These are phyloP conservation scores for Cerastis rubricosa DNA, from an alignment of 2,888 invertebrate genomes.

Conservation along the genomic window DNA sequence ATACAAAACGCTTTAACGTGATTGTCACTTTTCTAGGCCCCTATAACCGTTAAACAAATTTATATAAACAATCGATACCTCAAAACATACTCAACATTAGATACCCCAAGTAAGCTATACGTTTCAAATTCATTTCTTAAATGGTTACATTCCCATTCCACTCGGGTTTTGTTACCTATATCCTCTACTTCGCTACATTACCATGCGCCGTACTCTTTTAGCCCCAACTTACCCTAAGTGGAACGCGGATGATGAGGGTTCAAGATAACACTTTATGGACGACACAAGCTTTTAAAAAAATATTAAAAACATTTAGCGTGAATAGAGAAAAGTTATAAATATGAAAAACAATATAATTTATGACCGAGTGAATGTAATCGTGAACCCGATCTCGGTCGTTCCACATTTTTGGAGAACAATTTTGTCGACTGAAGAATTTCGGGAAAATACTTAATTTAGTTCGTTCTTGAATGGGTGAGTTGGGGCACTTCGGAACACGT, in stretches of 20 bases:
- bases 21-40: not conserved
- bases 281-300: constrained; percentile 66
- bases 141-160: constrained; percentile 41
- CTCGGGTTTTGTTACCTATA: constrained; percentile 58
- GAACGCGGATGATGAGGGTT: constrained; percentile 66
- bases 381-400: constrained; percentile 57
- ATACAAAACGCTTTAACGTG: not conserved
- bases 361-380: constrained; percentile 56
- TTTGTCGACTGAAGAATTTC: constrained; percentile 48
- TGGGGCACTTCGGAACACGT: constrained; percentile 9
- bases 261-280: constrained; percentile 61
- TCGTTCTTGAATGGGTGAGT: constrained; percentile 29
- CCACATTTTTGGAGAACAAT: constrained; percentile 54
- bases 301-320: constrained; percentile 64
- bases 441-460: constrained; percentile 40
- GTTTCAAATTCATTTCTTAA: constrained; percentile 53
- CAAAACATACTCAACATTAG: not conserved
- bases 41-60: not conserved
- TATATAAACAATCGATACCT: not conserved
- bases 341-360: constrained; percentile 67
- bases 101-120: constrained; percentile 14
- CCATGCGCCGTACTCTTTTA: constrained; percentile 59
- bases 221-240: constrained; percentile 66
- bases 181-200: constrained; percentile 59
- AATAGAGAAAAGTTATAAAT: constrained; percentile 63